Base-by-base conservation (phyloP, 2,113 vertebrate species). In the Chionodraco myersi region DNA sequence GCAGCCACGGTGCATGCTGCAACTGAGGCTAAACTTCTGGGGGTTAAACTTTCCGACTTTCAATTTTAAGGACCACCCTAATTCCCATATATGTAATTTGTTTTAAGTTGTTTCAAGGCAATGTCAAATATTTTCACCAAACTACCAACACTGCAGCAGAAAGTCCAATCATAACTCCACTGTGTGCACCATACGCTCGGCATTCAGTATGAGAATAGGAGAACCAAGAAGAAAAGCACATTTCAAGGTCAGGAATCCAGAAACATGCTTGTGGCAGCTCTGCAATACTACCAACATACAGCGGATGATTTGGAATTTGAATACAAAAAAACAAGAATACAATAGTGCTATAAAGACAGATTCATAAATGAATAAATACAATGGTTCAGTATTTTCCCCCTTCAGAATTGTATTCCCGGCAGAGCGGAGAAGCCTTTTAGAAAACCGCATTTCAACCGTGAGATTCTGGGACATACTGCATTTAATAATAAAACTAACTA, bases 401-500 rank as follows among this genome's bases (percentile, higher is more conserved):
- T 56, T 9, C 44, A 76, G 61, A 53, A 47, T 51, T 73, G 3
- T 72, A 62, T 74, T 79, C 30, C 72, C 3, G 23, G 60, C 21
- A 7, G 59, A 75, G 61, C 10, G 0, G 4, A 67, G 64, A 85
- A 66, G 48, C 47, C 26, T 84, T 82, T 80, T 18, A 51, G 41
- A 51, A 72, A 75, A 73, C 47, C 47, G 16, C 47, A 69, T 85
- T 86, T 87, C 48, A 67, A 59, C 18, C 0, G 3, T 59, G 60
- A 44, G 68, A 87, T 81, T 85, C 79, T 85, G 66, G 76, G 65
- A 83, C 21, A 47, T n/a, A 30, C 56, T 61, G 77, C 83, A 78
- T 80, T 86, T 86, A 87, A 80, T 79, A 80, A 11, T 77, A 84
- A 80, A 84, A 83, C 71, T 78, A 87, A 86, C 53, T 70, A 61